Evolutionary conservation across 2,888 invertebrate genomes (phyloP).

Genomic region (Siphonodentalium dalli): DNA sequence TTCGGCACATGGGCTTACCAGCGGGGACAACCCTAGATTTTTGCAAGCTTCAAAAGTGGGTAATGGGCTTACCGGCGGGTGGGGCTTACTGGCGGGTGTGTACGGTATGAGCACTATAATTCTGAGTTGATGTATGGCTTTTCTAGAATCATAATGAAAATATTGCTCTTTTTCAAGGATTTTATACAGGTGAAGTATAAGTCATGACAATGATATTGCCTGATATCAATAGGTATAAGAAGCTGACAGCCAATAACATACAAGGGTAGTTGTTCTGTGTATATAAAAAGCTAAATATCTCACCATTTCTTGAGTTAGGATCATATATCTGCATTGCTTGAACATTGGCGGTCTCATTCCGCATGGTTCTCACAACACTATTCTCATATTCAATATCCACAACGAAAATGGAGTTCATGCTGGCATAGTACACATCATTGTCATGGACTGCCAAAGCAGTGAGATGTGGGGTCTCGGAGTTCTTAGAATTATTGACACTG

Average conservation of each 20-base stretch:
- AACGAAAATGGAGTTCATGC: conserved; percentile 70
- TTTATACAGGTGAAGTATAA: no score
- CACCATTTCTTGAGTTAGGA: conserved; percentile 27
- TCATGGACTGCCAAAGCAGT: conserved; percentile 75
- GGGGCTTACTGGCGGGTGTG: no score
- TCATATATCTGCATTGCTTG: conserved; percentile 65
- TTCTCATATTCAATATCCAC: conserved; percentile 22
- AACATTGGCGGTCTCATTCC: conserved; percentile 70
- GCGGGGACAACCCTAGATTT: no score
- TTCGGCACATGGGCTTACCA: no score
- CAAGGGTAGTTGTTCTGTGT: neutral
- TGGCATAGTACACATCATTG: conserved; percentile 73
- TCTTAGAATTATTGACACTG: conserved; percentile 62
- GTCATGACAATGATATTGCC: no score
- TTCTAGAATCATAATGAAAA: no score
- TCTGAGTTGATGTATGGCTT: no score
- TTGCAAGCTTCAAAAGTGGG: no score
- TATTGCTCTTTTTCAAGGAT: no score
- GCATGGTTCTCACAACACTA: conserved; percentile 52
- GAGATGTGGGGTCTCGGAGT: conserved; percentile 70
- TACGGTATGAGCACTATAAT: no score
- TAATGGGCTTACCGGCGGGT: no score
- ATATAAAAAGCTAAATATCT: neutral
- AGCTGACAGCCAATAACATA: neutral
- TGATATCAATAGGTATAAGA: neutral